Evolutionary conservation across 2,888 invertebrate genomes (phyloP), one percentile per base, ranked within the genome.

Genomic region (Phymatocera aterrima): DNA sequence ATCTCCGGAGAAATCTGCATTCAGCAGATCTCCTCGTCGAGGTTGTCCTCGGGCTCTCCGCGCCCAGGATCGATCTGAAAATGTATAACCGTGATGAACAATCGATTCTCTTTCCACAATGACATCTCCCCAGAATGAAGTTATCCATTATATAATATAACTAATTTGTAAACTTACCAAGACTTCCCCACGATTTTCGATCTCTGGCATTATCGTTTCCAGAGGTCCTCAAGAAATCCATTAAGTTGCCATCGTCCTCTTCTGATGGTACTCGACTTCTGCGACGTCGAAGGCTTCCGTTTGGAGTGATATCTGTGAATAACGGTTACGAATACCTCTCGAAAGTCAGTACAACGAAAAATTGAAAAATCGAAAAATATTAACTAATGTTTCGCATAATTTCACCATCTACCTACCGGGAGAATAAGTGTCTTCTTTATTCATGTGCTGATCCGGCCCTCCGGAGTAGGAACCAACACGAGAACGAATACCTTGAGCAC

Each of bases 1-100:
- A 83, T 96, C 95, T 0, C 92, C 92, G 28, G 94, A 93, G 87
- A 95, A 95, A 89, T 97, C 95, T 37, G 96, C 94, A 83, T 93
- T 93, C 79, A 95, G 90, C 12, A 96, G 91, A 83, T 96, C 97
- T 1, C 97, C 95, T n/a, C 97, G 93, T 82, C 96, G 95, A 0
- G 95, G 93, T 74, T 94, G 95, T 28, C 95, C 95, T 82, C 95
- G 92, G 0, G 95, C 94, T 84, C 97, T 94, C 0, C 97, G 93
- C 0, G 97, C 96, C 96, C 97, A 97, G 1, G 97, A 97, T 2
- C 97, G 96, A 91, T 97, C 97, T 94, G 88, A 82, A 80, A 77
- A 79, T 43, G 37, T 18, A 40, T 34, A 21, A 2, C 4, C n/a
- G 5, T 51, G 79, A 60, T 28, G 46, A 24, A 75, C 72, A 10